phyloP scores from a whole-genome alignment of 2,888 invertebrate genomes.

The Yponomeuta evonymella region DNA sequence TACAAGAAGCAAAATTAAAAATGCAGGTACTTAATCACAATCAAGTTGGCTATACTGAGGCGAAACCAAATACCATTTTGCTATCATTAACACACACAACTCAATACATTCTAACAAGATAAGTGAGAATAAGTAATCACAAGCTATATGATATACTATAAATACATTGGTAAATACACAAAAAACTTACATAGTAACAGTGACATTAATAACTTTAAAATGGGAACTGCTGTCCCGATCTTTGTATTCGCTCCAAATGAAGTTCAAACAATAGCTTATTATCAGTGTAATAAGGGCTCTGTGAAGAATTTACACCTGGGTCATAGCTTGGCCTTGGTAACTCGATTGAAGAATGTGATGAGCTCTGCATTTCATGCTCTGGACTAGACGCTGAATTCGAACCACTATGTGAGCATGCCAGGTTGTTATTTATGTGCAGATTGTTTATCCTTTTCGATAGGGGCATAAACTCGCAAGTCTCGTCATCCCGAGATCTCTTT shows the following conservation, averaged over 20 bases:
- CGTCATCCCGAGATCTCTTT: constrained; percentile 86
- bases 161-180: constrained; percentile 34
- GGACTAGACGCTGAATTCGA: constrained; percentile 51
- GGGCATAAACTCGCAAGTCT: constrained; percentile 88
- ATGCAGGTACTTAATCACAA: background rate
- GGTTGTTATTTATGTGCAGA: constrained; percentile 84
- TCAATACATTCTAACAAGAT: background rate
- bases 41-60: background rate
- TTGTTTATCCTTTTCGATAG: constrained; percentile 93
- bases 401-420: constrained; percentile 38
- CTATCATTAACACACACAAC: background rate
- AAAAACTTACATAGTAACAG: constrained; percentile 33
- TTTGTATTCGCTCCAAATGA: constrained; percentile 86
- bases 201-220: constrained; percentile 40
- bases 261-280: constrained; percentile 91
- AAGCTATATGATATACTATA: background rate
- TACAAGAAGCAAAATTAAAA: background rate
- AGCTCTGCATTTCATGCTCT: constrained; percentile 48
- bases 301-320: constrained; percentile 84
- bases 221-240: constrained; percentile 74
- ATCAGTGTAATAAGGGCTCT: constrained; percentile 91
- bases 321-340: constrained; percentile 76
- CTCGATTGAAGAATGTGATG: constrained; percentile 48
- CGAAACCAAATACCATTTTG: background rate
- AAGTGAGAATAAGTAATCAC: background rate